These are phyloP conservation scores for Mactra quadrangularis DNA, from an alignment of 1,140 invertebrate genomes.

Conservation along the genomic window DNA sequence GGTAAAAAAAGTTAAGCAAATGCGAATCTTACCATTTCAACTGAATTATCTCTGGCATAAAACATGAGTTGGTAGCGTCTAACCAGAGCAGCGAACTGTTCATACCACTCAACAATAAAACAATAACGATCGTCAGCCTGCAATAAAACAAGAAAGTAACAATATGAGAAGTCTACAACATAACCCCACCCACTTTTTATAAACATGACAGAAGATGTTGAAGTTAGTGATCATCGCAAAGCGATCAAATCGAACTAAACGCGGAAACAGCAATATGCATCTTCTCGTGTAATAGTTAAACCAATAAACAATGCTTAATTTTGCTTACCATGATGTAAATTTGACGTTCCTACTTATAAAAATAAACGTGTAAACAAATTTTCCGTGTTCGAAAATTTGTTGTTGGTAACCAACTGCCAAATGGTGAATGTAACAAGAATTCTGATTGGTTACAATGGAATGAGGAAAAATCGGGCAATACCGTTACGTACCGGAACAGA, in stretches of 20 bases:
- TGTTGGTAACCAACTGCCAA: slow-evolving; percentile 33
- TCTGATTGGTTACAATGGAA: slow-evolving; percentile 24
- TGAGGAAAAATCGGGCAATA: no score
- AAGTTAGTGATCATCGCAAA: neutral
- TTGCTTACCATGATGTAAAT: slow-evolving; percentile 1
- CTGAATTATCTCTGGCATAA: slow-evolving; percentile 89
- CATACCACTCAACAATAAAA: slow-evolving; percentile 93
- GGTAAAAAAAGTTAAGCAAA: no score
- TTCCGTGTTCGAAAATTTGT: neutral
- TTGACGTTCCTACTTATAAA: neutral
- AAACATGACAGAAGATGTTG: neutral
- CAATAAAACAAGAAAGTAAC: slow-evolving; percentile 16
- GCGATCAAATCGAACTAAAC: neutral
- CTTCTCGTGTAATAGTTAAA: neutral
- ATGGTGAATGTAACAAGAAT: slow-evolving; percentile 5
- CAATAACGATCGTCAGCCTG: slow-evolving; percentile 76
- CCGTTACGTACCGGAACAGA: no score
- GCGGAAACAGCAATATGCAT: neutral
- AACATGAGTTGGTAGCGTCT: slow-evolving; percentile 90
- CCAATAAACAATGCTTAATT: neutral
- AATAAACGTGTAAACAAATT: neutral
- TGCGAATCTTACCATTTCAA: slow-evolving; percentile 87
- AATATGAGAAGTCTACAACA: neutral
- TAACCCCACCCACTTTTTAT: neutral
- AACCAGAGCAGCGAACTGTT: slow-evolving; percentile 88